Base-by-base conservation (phyloP, 1,140 invertebrate species). In the Hypothenemus hampei region DNA sequence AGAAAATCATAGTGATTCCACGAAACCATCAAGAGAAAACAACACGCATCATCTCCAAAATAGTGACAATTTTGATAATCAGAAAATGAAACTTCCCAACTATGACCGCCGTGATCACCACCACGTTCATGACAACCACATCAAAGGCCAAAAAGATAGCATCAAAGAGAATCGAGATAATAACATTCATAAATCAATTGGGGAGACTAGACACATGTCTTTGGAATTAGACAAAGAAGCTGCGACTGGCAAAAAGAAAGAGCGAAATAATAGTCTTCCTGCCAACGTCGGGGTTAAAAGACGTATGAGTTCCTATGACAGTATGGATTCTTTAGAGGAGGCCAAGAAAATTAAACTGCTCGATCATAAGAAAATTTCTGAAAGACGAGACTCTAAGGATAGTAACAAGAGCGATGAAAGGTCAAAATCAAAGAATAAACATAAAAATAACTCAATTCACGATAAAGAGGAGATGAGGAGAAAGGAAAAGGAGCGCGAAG, bases 261-360 rank as follows among this genome's bases (percentile, higher is more conserved):
- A 79, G 60, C 72, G 77, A 21, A 77, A 77, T 66, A 79, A 78
- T 44, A 83, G 79, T 68, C 76, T 84, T 36, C 83, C 85, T 0
- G 80, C 81, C 1, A 78, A 81, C 29, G 66, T 73, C 23, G 77
- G 80, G 0, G 76, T 79, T 22, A 89, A 90, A 69, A 75, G 88
- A 33, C 78, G 87, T 43, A 79, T 87, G 51, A 88, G 86, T 39
- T 87, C 84, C 1, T 86, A 89, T 64, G 88, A 91, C 54, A 80
- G 75, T 64, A 66, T 80, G 26, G 81, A 84, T 35, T 76, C 75
- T 26, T 50, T 73, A 1, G 78, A 79, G 24, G 87, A 89, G 59
- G 51, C 65, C 2, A 91, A 90, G 63, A 83, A 85, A 50, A 77
- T 80, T 58, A 88, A 85, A 65, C 77, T 82, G 59, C 68, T 76